A percentile compares a stretch with the other conserved stretches of the same genome.
phyloP scores from a whole-genome alignment of 2,113 vertebrate species.

The Penelope pileata region DNA sequence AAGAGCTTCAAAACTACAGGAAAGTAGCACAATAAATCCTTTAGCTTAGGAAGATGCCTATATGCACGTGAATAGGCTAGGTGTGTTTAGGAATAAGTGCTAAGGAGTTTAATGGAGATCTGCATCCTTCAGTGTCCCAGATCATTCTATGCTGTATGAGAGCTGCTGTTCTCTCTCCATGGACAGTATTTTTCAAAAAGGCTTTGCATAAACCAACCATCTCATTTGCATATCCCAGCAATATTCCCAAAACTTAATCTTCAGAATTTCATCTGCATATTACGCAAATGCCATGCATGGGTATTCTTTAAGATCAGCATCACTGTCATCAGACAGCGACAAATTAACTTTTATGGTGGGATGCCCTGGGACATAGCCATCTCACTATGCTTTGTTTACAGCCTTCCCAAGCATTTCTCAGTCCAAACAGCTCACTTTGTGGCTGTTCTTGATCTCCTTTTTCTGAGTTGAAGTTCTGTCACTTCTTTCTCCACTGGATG shows the following conservation, averaged over 20 bases:
- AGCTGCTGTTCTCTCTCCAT: neutral
- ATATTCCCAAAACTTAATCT: neutral
- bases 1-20: neutral
- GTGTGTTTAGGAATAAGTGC: neutral
- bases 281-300: neutral
- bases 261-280: neutral
- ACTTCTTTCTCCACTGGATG: too few relatives aligned
- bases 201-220: neutral
- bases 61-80: fast-evolving
- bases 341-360: fast-evolving
- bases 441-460: neutral
- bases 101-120: neutral
- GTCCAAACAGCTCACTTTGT: neutral
- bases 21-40: neutral
- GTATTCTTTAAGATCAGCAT: neutral
- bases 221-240: neutral
- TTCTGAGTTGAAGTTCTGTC: neutral
- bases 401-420: neutral
- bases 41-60: neutral
- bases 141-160: neutral
- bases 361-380: neutral
- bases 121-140: neutral
- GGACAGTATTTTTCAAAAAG: neutral
- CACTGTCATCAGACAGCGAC: neutral
- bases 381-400: neutral